Evolutionary conservation across 2,888 invertebrate genomes (phyloP).

Genomic region (Tachina grossa): DNA sequence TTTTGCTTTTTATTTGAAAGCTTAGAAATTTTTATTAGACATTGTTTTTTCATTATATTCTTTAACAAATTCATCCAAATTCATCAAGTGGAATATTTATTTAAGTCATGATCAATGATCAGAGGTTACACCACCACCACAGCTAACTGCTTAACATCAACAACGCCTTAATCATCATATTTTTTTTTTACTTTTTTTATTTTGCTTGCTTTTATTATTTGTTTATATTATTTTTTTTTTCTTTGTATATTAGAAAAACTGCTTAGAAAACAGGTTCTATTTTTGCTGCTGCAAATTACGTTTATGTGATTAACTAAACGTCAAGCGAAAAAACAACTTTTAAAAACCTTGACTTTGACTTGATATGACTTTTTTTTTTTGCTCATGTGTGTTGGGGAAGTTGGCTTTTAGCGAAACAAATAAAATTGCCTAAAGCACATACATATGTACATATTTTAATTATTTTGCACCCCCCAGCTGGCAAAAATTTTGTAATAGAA

Average conservation of each 20-base stretch:
- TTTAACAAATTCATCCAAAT: slow-evolving; percentile 15
- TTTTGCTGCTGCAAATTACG: slow-evolving; percentile 63
- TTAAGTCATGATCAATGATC: slow-evolving; percentile 21
- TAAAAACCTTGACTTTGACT: slow-evolving; percentile 83
- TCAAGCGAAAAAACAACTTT: slow-evolving; percentile 76
- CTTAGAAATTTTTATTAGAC: not conserved
- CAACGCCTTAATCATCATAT: slow-evolving; percentile 21
- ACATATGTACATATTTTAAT: slow-evolving; percentile 6
- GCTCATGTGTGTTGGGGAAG: slow-evolving; percentile 7
- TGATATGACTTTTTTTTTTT: slow-evolving; percentile 80
- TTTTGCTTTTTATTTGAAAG: not conserved
- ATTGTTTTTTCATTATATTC: not conserved
- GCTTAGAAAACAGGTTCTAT: slow-evolving; percentile 68
- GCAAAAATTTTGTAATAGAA: not conserved
- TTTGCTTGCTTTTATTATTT: slow-evolving; percentile 53
- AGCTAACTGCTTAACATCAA: not conserved
- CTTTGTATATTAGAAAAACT: slow-evolving; percentile 54
- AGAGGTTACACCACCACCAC: slow-evolving; percentile 25
- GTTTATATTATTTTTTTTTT: slow-evolving; percentile 52
- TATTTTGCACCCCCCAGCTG: slow-evolving; percentile 25
- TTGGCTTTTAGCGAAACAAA: slow-evolving; percentile 33
- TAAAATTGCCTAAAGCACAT: slow-evolving; percentile 21
- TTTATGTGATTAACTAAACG: slow-evolving; percentile 71
- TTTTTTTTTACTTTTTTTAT: not conserved
- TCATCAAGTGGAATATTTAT: slow-evolving; percentile 19